Evolutionary conservation across 2,888 invertebrate species (phyloP).

Genomic region (Chrysolina oricalcia): DNA sequence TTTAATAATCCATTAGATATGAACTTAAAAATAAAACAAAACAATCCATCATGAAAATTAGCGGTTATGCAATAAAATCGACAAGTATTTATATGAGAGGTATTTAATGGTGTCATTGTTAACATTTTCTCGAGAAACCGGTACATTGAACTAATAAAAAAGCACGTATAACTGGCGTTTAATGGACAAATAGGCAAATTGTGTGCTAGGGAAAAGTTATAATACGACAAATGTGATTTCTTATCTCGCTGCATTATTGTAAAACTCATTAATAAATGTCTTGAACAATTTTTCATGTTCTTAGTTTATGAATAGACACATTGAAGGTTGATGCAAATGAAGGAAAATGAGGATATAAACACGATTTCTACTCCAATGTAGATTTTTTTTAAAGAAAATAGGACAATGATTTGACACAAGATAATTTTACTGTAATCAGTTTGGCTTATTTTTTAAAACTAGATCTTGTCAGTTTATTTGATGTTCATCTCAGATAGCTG

Average conservation of each 20-base stretch:
- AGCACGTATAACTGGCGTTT: background rate
- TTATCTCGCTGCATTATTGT: background rate
- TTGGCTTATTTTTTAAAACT: too few species aligned
- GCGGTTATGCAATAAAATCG: background rate
- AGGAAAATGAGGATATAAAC: background rate
- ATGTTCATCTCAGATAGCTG: too few species aligned
- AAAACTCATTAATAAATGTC: background rate
- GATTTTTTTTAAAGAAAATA: too few species aligned
- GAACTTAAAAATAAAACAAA: background rate
- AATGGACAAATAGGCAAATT: conserved; percentile 6
- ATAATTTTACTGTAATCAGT: too few species aligned
- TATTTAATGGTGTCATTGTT: background rate
- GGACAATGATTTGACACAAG: too few species aligned
- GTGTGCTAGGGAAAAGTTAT: background rate
- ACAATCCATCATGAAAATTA: background rate
- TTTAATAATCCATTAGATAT: conserved; percentile 10
- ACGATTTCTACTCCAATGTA: background rate
- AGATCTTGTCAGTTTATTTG: too few species aligned
- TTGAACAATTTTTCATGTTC: background rate
- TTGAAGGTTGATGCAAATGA: background rate
- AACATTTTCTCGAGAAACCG: background rate
- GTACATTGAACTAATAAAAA: background rate
- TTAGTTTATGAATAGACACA: background rate
- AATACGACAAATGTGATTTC: conserved; percentile 13
- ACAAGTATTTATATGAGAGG: too few species aligned